Percentiles rank a stretch among this genome's conserved stretches.
Conservation (phyloP, 2,113 vertebrate species). For the Gasterosteus nipponicus region DNA sequence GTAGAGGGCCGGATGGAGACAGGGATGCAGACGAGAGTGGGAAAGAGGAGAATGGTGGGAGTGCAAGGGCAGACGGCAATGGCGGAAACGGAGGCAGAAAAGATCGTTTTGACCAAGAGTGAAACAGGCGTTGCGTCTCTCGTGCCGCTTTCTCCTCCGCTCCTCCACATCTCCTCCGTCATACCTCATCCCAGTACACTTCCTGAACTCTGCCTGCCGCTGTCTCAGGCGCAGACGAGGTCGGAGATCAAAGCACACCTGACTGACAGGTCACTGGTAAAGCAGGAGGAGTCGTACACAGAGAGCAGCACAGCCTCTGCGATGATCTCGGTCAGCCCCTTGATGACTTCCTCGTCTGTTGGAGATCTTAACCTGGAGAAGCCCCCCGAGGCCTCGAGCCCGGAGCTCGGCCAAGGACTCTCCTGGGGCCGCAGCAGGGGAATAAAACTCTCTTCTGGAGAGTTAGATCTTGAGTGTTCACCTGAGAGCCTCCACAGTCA, state of each 20-base stretch:
- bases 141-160: constrained; percentile 50
- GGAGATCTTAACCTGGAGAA: constrained; percentile 66
- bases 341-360: constrained; percentile 58
- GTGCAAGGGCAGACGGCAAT: neutral
- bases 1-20: constrained; percentile 57
- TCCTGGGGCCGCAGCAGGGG: constrained; percentile 58
- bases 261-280: constrained; percentile 32
- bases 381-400: constrained; percentile 19
- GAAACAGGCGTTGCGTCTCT: constrained; percentile 60
- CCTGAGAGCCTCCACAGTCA: constrained; percentile 76
- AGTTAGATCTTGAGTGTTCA: constrained; percentile 67
- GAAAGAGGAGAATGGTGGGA: constrained; percentile 36
- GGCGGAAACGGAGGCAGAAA: constrained; percentile 43
- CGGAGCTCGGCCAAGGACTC: constrained; percentile 55
- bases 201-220: constrained; percentile 73
- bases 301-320: constrained; percentile 34
- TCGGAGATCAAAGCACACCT: constrained; percentile 46
- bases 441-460: constrained; percentile 70
- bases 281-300: constrained; percentile 46
- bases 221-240: constrained; percentile 57
- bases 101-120: constrained; percentile 61
- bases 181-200: constrained; percentile 60
- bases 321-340: constrained; percentile 54
- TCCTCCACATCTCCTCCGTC: constrained; percentile 37
- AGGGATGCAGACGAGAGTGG: constrained; percentile 34